Evolutionary conservation across 2,888 invertebrate genomes (phyloP).

Genomic region (Cephus pygmeus): DNA sequence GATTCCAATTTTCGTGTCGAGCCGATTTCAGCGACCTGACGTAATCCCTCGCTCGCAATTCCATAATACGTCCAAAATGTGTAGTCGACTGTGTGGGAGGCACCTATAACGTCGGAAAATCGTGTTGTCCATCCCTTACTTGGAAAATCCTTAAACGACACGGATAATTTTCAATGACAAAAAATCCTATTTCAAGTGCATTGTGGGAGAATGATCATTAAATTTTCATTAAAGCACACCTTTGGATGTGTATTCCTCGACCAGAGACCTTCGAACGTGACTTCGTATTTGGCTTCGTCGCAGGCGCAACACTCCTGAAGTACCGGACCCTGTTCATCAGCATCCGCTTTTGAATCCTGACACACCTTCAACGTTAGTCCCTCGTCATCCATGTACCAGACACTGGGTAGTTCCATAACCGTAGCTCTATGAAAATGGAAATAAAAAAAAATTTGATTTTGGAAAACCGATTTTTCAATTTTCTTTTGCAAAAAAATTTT

Average conservation of each 20-base stretch:
- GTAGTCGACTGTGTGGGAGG: constrained; percentile 89
- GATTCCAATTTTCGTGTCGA: constrained; percentile 88
- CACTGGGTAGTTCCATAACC: constrained; percentile 81
- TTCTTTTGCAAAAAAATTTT: background rate
- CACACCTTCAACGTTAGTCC: constrained; percentile 83
- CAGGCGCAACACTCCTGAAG: constrained; percentile 86
- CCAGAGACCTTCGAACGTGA: constrained; percentile 93
- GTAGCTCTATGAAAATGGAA: constrained; percentile 74
- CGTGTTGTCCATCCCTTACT: constrained; percentile 90
- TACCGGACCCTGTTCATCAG: constrained; percentile 67
- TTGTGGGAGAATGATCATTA: background rate
- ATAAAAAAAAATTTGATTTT: background rate
- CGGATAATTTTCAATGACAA: constrained; percentile 23
- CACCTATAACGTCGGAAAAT: constrained; percentile 97
- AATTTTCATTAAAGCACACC: constrained; percentile 40
- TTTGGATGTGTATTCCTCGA: constrained; percentile 95
- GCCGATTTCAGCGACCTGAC: constrained; percentile 90
- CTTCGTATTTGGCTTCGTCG: constrained; percentile 95
- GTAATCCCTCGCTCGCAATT: constrained; percentile 88
- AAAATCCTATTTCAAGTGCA: background rate
- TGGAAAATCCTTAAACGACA: constrained; percentile 78
- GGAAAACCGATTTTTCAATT: background rate
- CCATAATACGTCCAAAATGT: constrained; percentile 93
- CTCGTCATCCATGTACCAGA: constrained; percentile 93
- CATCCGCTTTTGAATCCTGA: constrained; percentile 75